These are phyloP conservation scores for Strix aluco DNA, from an alignment of 2,113 vertebrate species.

Conservation along the genomic window DNA sequence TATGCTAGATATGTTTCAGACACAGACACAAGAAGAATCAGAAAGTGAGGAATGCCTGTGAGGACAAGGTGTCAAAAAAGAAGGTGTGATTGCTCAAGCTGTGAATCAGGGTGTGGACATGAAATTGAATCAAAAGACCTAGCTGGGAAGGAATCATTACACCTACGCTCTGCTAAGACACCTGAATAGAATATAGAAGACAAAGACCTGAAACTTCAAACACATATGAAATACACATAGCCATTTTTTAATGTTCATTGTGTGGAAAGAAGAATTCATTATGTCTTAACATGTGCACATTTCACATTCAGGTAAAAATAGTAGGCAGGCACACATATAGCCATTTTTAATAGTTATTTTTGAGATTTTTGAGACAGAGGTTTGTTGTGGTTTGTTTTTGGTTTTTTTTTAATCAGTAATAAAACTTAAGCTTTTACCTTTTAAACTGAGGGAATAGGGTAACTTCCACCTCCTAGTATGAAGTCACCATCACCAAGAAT, in stretches of 20 bases:
- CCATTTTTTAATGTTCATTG: no score
- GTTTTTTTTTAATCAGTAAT: not conserved
- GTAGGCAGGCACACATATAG: no score
- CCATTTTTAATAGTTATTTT: not conserved
- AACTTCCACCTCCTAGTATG: not conserved
- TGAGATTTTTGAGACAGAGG: not conserved
- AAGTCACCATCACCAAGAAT: not conserved
- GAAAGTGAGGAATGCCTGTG: not conserved
- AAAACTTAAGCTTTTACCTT: not conserved
- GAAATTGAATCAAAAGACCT: not conserved
- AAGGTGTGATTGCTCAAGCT: not conserved
- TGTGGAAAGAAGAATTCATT: no score
- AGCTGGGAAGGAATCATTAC: not conserved
- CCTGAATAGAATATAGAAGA: not conserved
- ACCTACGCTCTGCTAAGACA: not conserved
- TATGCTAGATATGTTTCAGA: not conserved
- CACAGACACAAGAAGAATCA: not conserved
- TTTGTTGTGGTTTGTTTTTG: no score
- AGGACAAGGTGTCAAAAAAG: not conserved
- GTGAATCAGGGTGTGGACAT: not conserved
- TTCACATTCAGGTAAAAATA: no score
- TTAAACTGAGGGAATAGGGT: not conserved
- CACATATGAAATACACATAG: not conserved
- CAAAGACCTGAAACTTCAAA: not conserved
- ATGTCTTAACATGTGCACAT: no score